Evolutionary conservation across 2,797 vertebrate genomes (phyloP), one percentile per base, ranked within the genome.

Genomic region (Tolypeutes matacus): DNA sequence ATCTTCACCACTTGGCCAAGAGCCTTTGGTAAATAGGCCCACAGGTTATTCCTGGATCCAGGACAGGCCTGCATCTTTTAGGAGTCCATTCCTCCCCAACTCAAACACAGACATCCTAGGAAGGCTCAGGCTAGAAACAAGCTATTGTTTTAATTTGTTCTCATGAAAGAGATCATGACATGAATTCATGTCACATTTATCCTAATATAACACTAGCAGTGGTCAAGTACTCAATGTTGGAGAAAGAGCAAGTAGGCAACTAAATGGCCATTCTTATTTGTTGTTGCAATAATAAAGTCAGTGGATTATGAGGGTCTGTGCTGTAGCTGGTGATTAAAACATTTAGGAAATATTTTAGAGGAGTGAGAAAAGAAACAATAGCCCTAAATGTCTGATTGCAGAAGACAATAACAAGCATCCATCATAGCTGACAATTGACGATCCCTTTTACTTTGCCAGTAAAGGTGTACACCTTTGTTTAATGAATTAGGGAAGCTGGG

Each of bases 401-500:
- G 36, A 73, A 65, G 56, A 77, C 69, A 36, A 70, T 80, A 36
- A 29, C 64, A 82, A 92, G 21, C 5, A 90, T 34, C 20, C 17
- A n/a, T 69, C 8, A 36, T 23, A 65, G 31, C 18, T 60, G 31
- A 46, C 1, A 78, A 25, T 60, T 60, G 31, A 46, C 1, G 75
- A 25, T 60, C 83, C 10, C 13, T 80, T 88, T 89, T 4, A 69
- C 5, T 94, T 85, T 86, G 27, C 10, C 49, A 27, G 60, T 51
- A 13, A 89, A 80, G 17, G 86, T 80, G 5, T 77, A n/a, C 29
- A 73, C 7, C 4, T 67, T 81, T 93, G 1, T 62, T 58, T 65
- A 94, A 67, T 92, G 62, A 96, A 83, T 12, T 76, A 86, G 39
- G 20, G 51, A 89, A 92, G 17, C 53, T 86, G 13, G 53, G 36